Evolutionary conservation across 2,797 vertebrate genomes (phyloP).

Genomic region (Chelon labrosus): DNA sequence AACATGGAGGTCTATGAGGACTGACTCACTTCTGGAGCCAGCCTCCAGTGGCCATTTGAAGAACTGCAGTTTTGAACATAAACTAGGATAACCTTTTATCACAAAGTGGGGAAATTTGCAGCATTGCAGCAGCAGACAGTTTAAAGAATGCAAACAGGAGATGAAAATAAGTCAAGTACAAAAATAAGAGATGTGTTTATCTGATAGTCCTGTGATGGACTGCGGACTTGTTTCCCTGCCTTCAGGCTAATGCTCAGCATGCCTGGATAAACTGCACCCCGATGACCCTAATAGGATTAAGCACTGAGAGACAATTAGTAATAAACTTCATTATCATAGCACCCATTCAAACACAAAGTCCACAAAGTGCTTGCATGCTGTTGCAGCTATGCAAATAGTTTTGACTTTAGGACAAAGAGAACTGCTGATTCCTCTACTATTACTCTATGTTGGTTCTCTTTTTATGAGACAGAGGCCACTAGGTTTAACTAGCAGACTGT

Average conservation of each 20-base stretch:
- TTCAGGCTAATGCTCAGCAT: slow-evolving; percentile 32
- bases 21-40: too few species aligned
- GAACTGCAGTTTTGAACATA: too few species aligned
- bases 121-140: too few species aligned
- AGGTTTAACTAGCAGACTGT: slow-evolving; percentile 62
- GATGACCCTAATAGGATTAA: slow-evolving; percentile 57
- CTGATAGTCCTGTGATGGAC: slow-evolving; percentile 32
- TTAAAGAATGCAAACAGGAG: too few species aligned
- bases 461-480: slow-evolving; percentile 60
- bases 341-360: slow-evolving; percentile 41
- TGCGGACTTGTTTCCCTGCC: slow-evolving; percentile 33
- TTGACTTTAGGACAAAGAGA: slow-evolving; percentile 27
- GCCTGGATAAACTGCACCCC: slow-evolving; percentile 44
- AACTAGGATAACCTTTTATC: too few species aligned
- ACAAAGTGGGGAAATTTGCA: too few species aligned
- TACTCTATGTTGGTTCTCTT: slow-evolving; percentile 25
- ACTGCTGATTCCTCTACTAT: slow-evolving; percentile 42
- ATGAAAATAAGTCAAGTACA: too few species aligned
- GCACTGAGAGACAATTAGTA: slow-evolving; percentile 54
- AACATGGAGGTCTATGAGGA: too few species aligned
- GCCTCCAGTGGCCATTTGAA: too few species aligned
- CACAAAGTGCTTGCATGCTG: slow-evolving; percentile 36
- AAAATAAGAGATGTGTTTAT: slow-evolving; percentile 18
- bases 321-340: slow-evolving; percentile 59
- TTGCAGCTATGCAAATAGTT: slow-evolving; percentile 39